Conservation (phyloP, 2,797 vertebrate genomes). For the Bradypodion pumilum region DNA sequence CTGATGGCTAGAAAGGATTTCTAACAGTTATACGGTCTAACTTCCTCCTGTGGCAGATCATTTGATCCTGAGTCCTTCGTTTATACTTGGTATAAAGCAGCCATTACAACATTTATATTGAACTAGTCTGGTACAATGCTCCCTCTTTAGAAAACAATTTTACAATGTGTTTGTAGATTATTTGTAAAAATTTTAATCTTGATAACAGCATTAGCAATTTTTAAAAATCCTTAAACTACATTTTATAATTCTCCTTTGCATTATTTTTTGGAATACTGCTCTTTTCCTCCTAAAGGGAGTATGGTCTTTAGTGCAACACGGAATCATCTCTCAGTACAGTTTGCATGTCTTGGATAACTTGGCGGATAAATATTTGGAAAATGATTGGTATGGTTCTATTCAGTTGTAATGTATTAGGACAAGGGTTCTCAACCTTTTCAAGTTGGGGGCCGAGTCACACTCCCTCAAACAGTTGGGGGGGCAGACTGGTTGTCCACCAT, state of each 20-base stretch:
- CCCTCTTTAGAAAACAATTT: background rate
- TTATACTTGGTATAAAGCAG: background rate
- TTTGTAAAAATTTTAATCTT: background rate
- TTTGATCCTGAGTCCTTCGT: background rate
- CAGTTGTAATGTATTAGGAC: background rate
- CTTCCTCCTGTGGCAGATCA: background rate
- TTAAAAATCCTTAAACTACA: background rate
- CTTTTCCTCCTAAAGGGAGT: background rate
- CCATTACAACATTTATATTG: background rate
- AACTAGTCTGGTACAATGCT: background rate
- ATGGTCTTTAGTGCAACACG: background rate
- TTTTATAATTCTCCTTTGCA: conserved; percentile 10
- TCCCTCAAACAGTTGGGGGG: too few species aligned
- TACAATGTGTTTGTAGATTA: background rate
- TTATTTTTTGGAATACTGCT: background rate
- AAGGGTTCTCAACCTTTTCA: too few species aligned
- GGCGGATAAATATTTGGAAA: background rate
- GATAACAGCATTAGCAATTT: background rate
- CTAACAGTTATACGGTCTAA: background rate
- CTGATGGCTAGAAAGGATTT: background rate
- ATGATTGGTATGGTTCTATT: background rate
- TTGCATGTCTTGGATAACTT: background rate
- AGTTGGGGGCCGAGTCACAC: too few species aligned
- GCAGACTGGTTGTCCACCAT: too few species aligned
- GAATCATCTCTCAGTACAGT: background rate